These are phyloP conservation scores for Gymnoscelis rufifasciata DNA, from an alignment of 2,888 invertebrate genomes.

Conservation along the genomic window DNA sequence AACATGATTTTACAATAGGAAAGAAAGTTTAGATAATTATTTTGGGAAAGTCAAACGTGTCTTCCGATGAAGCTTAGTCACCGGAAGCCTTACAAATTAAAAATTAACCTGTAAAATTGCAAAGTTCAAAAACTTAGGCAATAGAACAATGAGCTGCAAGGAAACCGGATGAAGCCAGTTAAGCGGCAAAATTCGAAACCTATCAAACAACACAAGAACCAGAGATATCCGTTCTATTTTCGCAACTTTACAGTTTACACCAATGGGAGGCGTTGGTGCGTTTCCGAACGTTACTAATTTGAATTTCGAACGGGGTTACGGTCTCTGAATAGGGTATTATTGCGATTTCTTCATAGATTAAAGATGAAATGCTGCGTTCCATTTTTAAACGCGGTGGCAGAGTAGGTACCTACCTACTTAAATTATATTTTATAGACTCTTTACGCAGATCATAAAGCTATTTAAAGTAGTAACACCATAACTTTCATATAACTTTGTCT, in stretches of 20 bases:
- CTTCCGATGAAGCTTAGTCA: background rate
- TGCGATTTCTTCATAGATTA: slow-evolving; percentile 16
- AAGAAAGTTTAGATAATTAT: no score
- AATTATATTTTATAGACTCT: no score
- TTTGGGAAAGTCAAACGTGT: no score
- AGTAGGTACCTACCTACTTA: no score
- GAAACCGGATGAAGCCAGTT: slow-evolving; percentile 71
- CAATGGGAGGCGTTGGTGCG: slow-evolving; percentile 64
- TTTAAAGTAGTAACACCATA: no score
- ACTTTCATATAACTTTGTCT: no score
- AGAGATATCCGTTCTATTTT: slow-evolving; percentile 78
- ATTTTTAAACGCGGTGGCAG: no score
- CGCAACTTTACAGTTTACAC: slow-evolving; percentile 55
- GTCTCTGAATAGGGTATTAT: slow-evolving; percentile 24
- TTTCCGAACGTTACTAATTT: slow-evolving; percentile 53
- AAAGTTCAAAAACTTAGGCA: slow-evolving; percentile 18
- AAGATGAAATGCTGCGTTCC: slow-evolving; percentile 8
- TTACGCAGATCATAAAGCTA: no score
- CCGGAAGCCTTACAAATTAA: slow-evolving; percentile 12
- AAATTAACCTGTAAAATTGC: slow-evolving; percentile 19
- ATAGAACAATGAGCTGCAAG: slow-evolving; percentile 34
- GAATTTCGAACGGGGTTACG: slow-evolving; percentile 48
- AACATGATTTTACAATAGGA: no score
- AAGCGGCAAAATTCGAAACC: slow-evolving; percentile 77
- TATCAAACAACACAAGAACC: slow-evolving; percentile 65